These are phyloP conservation scores for Timema podura DNA, from an alignment of 2,888 invertebrate genomes.

Conservation along the genomic window DNA sequence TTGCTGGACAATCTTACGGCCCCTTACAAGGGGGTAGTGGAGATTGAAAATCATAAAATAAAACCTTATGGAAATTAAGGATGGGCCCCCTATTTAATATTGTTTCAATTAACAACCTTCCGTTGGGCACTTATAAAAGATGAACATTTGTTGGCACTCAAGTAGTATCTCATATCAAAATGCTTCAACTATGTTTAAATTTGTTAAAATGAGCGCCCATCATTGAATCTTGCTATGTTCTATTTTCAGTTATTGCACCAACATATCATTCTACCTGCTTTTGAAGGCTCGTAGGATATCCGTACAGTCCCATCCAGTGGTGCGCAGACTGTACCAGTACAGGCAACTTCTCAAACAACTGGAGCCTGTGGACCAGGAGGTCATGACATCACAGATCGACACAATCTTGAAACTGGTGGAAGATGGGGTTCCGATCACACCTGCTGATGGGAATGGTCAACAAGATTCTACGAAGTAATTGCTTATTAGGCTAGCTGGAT, in stretches of 20 bases:
- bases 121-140: too few relatives aligned
- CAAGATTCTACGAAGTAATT: not conserved
- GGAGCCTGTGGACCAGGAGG: conserved; percentile 62
- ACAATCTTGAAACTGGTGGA: conserved; percentile 51
- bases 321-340: conserved; percentile 77
- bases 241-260: conserved; percentile 73
- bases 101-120: too few relatives aligned
- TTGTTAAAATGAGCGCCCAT: too few relatives aligned
- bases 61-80: too few relatives aligned
- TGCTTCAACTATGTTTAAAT: too few relatives aligned
- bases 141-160: too few relatives aligned
- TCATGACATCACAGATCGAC: conserved; percentile 64
- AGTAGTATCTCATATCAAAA: too few relatives aligned
- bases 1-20: too few relatives aligned
- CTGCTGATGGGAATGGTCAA: not conserved
- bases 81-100: too few relatives aligned
- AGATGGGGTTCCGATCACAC: conserved; percentile 25
- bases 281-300: conserved; percentile 71
- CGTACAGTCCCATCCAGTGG: conserved; percentile 82
- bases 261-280: conserved; percentile 80
- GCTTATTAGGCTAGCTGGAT: too few relatives aligned
- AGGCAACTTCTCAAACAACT: conserved; percentile 71
- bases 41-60: too few relatives aligned
- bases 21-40: too few relatives aligned
- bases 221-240: not conserved